These are phyloP conservation scores for Leucophenga varia DNA, from an alignment of 1,140 invertebrate genomes.

Conservation along the genomic window DNA sequence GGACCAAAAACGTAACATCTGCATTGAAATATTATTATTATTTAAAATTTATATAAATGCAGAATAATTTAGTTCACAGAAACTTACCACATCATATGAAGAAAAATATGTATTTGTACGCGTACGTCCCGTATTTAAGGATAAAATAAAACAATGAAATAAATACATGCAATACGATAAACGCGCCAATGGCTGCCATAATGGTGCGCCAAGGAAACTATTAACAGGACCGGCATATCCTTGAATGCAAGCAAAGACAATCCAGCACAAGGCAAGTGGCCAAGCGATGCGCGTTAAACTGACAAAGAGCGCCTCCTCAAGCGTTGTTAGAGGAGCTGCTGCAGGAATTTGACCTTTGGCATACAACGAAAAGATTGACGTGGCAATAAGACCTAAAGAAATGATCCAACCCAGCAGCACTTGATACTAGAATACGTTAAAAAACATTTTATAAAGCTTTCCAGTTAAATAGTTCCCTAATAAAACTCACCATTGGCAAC, in stretches of 20 bases:
- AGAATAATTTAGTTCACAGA: too few species aligned
- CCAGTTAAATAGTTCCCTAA: neutral
- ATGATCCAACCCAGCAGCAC: neutral
- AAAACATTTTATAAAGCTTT: neutral
- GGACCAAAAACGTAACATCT: too few species aligned
- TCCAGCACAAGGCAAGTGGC: slow-evolving; percentile 63
- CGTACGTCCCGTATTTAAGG: neutral
- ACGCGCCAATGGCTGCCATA: slow-evolving; percentile 56
- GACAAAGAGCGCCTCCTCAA: too few species aligned
- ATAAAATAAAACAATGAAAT: slow-evolving; percentile 27
- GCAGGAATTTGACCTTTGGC: too few species aligned
- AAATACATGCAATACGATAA: slow-evolving; percentile 58
- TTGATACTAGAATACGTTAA: slow-evolving; percentile 6
- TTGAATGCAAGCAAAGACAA: slow-evolving; percentile 65
- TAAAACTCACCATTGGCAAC: slow-evolving; percentile 12
- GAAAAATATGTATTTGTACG: neutral
- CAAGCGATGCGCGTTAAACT: slow-evolving; percentile 56
- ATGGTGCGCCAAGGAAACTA: slow-evolving; percentile 47
- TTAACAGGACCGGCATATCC: slow-evolving; percentile 63
- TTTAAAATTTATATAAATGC: too few species aligned
- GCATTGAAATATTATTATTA: too few species aligned
- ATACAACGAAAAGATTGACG: too few species aligned
- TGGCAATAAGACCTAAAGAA: too few species aligned
- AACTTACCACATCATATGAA: neutral
- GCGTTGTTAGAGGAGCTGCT: too few species aligned